Evolutionary conservation across 2,888 invertebrate genomes (phyloP).

Genomic region (Sericinus montela): DNA sequence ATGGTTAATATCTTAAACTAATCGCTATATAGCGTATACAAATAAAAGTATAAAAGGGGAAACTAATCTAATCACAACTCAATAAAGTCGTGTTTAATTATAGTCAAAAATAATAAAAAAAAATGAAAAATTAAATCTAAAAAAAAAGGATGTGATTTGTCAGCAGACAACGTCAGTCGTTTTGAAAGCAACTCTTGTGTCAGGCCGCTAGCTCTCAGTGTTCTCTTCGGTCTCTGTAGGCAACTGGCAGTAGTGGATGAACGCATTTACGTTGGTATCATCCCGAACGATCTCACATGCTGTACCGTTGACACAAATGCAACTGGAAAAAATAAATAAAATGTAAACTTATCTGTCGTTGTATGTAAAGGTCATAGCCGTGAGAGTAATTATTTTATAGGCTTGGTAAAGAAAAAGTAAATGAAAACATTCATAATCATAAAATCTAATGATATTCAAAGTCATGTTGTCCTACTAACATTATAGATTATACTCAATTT

Average conservation of each 20-base stretch:
- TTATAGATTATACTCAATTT: no score
- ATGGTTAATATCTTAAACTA: not conserved
- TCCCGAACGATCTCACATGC: slow-evolving; percentile 33
- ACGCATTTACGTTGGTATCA: slow-evolving; percentile 23
- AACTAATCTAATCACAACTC: not conserved
- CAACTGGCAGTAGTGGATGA: slow-evolving; percentile 34
- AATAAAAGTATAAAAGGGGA: not conserved
- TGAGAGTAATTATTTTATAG: no score
- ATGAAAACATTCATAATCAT: no score
- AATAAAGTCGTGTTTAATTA: no score
- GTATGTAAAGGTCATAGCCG: no score
- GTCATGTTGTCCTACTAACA: no score
- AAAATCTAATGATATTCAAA: no score
- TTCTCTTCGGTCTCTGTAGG: slow-evolving; percentile 1
- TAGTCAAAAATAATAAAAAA: no score
- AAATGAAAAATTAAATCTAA: no score
- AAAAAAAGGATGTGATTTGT: no score
- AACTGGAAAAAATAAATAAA: slow-evolving; percentile 45
- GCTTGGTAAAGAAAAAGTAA: no score
- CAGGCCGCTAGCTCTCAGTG: slow-evolving; percentile 29
- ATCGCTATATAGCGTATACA: not conserved
- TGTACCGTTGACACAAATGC: slow-evolving; percentile 30
- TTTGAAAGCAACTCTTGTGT: not conserved
- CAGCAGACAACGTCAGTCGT: not conserved
- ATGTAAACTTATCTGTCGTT: slow-evolving; percentile 3